Evolutionary conservation across 1,140 invertebrate genomes (phyloP), one percentile per base, ranked within the genome.

Genomic region (Ptiloglossa arizonensis): DNA sequence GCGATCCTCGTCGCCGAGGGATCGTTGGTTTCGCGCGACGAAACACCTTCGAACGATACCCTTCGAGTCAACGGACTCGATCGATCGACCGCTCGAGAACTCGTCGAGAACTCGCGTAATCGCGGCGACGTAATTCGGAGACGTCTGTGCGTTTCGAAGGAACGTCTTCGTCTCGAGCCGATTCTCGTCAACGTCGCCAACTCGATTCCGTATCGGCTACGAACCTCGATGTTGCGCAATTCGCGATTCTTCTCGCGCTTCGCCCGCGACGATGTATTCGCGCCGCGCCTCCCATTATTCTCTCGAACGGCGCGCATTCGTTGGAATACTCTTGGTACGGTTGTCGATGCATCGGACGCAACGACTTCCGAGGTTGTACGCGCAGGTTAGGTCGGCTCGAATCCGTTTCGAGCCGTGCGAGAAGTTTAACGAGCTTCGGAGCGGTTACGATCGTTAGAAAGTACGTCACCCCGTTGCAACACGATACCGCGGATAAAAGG

Each of bases 81-180:
- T 74, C 24, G 13, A 52, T 38, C 4, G 52, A 27, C 6, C 50
- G 56, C 56, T 68, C n/a, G 27, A 57, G 24, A 32, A 68, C 41
- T 59, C 73, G 64, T 27, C n/a, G 24, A 57, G 41, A 64, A 62
- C 50, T 38, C n/a, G 62, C 15, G 24, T 72, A 78, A 79, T 75
- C 68, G 71, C 52, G 46, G 2, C 4, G 72, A 4, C 27, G 72
- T 75, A 46, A 75, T 81, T 81, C 69, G 56, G 57, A 84, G 60
- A 79, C 60, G 24, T 17, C 62, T 44, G 56, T 69, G 74, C 44
- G 59, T 48, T 57, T 85, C 64, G 69, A 46, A 57, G 52, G 70
- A 68, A 85, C 67, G 54, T 80, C 82, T 86, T 85, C 70, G 82
- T 86, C 63, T 13, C 5, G 38, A 24, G 38, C 35, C 35, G 27